Evolutionary conservation across 2,113 vertebrate species (phyloP).

Genomic region (Axis porcinus): DNA sequence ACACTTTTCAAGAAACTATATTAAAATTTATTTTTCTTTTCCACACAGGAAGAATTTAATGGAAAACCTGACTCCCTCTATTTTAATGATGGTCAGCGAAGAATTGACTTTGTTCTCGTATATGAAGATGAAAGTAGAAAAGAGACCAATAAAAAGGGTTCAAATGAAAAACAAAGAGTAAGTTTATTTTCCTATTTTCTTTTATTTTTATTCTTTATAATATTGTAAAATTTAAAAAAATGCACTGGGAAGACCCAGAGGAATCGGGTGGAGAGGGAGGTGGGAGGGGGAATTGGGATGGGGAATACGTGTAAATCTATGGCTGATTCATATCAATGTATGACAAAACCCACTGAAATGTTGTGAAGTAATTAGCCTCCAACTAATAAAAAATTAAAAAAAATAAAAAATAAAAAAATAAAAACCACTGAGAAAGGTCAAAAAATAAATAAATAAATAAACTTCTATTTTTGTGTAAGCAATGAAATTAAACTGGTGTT

Average conservation of each 20-base stretch:
- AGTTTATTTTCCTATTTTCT: constrained; percentile 1
- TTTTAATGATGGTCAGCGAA: constrained; percentile 90
- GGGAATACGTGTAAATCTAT: too few species aligned
- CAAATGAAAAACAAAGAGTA: constrained; percentile 83
- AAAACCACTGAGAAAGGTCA: too few species aligned
- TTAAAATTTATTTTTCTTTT: constrained; percentile 31
- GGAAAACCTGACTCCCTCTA: constrained; percentile 88
- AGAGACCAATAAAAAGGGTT: constrained; percentile 83
- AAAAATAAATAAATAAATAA: too few species aligned
- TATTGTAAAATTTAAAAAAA: not conserved
- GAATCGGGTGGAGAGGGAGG: too few species aligned
- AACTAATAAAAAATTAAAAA: too few species aligned
- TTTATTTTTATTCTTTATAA: not conserved
- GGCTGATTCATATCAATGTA: too few species aligned
- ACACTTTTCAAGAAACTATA: fast-evolving
- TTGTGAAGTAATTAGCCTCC: too few species aligned
- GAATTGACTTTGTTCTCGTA: constrained; percentile 92
- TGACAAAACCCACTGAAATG: too few species aligned
- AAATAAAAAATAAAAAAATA: too few species aligned
- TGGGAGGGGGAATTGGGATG: too few species aligned
- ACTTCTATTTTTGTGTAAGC: not conserved
- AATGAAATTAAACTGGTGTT: not conserved
- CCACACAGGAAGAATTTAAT: constrained; percentile 88
- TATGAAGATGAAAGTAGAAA: constrained; percentile 93
- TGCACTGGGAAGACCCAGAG: too few species aligned